Conservation (phyloP, 2,113 vertebrate genomes). For the Bubo bubo region DNA sequence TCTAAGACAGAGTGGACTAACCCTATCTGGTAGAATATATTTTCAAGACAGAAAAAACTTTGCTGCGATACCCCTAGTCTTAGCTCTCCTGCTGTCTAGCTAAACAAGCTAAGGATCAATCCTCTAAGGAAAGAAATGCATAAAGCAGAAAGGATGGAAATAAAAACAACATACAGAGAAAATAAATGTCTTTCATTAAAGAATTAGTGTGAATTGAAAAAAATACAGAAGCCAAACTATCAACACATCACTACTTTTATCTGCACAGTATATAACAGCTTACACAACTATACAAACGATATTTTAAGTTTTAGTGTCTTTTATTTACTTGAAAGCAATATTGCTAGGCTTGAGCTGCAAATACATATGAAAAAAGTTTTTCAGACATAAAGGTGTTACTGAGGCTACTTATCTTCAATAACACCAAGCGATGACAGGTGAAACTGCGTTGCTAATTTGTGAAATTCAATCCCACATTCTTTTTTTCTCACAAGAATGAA, state of each 20-base stretch:
- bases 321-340: neutral
- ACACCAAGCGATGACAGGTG: neutral
- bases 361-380: neutral
- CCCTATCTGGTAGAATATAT: neutral
- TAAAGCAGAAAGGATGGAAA: neutral
- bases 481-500: neutral
- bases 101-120: neutral
- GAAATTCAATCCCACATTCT: neutral
- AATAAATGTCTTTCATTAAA: neutral
- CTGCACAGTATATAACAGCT: neutral
- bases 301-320: neutral
- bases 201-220: neutral
- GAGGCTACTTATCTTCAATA: neutral
- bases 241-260: neutral
- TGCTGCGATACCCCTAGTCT: neutral
- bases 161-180: neutral
- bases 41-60: neutral
- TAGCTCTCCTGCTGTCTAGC: neutral
- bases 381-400: neutral
- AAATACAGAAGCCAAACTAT: neutral
- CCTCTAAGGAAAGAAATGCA: neutral
- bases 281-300: neutral
- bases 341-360: neutral
- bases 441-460: neutral
- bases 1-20: neutral